Base-by-base conservation (phyloP, 2,113 vertebrate species). In the Motacilla alba region DNA sequence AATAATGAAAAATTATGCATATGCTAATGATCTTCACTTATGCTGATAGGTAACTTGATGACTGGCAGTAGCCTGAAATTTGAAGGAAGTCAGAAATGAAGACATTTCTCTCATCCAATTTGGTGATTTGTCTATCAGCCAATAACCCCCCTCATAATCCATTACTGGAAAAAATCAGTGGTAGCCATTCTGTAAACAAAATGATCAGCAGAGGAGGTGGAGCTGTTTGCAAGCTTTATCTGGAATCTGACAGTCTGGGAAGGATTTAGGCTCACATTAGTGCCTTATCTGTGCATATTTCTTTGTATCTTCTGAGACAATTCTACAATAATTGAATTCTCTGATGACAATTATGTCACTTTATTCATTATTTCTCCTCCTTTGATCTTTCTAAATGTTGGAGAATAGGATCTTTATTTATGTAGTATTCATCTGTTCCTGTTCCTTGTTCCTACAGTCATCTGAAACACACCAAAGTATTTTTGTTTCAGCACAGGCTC, bases 311-410 rank as follows among this genome's bases (percentile, higher is more conserved):
- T 90, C 59, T 12, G 47, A 78, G 74, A 75, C 83, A 82, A 89
- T 59, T 83, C 84, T 87, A 23, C 37, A 41, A 95, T 92, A 59
- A 53, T 74, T 95, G 66, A 69, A 86, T 82, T 89, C 79, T 91
- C 83, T 50, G 23, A 37, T 81, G 87, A 80, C 77, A 91, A 79
- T 91, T 93, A 92, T 86, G 82, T 75, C 82, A 66, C 46, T 93
- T 64, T 53, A 70, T 72, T 87, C 7, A 31, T 83, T 83, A 77
- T 84, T 85, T 69, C 68, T 21, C 41, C 46, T 88, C 41, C 73
- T 94, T 94, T 93, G 76, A 78, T 95, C 86, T 94, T 96, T 37
- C 59, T 80, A 94, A 89, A 68, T 52, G 70, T n/a, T 85, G 62
- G 56, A 73, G 69, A 95, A 96, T 69, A 78, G 19, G 39, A 28